Conservation (phyloP, 2,888 invertebrate species). For the Andricus curvator region DNA sequence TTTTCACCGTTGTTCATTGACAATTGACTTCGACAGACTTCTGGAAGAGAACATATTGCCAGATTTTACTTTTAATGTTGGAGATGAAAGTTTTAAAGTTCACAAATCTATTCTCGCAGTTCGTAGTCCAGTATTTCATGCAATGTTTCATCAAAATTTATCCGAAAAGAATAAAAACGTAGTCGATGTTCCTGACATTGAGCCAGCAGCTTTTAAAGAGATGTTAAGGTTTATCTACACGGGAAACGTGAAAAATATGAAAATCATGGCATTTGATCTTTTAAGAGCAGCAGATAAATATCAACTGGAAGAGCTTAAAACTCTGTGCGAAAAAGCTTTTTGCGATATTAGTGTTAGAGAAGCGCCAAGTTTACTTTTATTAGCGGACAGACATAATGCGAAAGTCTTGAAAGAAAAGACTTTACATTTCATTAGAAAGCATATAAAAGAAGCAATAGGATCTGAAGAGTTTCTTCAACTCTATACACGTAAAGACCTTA, state of each 20-base stretch:
- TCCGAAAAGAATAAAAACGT: slow-evolving; percentile 6
- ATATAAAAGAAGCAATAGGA: slow-evolving; percentile 12
- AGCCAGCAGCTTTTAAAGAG: background rate
- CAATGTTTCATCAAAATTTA: slow-evolving; percentile 30
- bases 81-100: slow-evolving; percentile 12
- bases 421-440: background rate
- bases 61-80: slow-evolving; percentile 31
- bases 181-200: slow-evolving; percentile 1
- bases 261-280: slow-evolving; percentile 6
- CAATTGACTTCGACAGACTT: slow-evolving; percentile 11
- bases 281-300: slow-evolving; percentile 28
- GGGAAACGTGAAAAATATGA: slow-evolving; percentile 10
- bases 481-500: slow-evolving; percentile 19
- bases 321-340: slow-evolving; percentile 13
- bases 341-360: slow-evolving; percentile 6
- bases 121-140: slow-evolving; percentile 17
- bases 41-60: background rate
- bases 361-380: slow-evolving; percentile 18
- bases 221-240: slow-evolving; percentile 31
- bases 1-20: background rate
- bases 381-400: slow-evolving; percentile 5
- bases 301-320: slow-evolving; percentile 26
- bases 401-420: background rate
- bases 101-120: slow-evolving; percentile 21
- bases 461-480: slow-evolving; percentile 21